Evolutionary conservation across 2,888 invertebrate species (phyloP).

Genomic region (Selenia dentaria): DNA sequence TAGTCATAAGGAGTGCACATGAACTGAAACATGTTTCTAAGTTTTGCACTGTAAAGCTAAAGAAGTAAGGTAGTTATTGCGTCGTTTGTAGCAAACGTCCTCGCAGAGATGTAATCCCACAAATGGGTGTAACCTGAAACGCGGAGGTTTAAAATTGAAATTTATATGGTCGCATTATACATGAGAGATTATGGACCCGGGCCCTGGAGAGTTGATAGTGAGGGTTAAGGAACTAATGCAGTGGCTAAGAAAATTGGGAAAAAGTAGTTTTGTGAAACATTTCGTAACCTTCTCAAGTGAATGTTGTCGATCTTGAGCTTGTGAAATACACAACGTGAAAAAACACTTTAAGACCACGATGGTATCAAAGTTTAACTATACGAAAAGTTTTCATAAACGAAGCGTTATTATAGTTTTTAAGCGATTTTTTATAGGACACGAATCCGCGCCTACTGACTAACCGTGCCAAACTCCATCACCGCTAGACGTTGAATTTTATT

Average conservation of each 20-base stretch:
- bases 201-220: slow-evolving; percentile 45
- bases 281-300: too few relatives aligned
- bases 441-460: too few relatives aligned
- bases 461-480: too few relatives aligned
- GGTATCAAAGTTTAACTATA: too few relatives aligned
- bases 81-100: slow-evolving; percentile 19
- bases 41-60: slow-evolving; percentile 15
- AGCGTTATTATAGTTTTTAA: too few relatives aligned
- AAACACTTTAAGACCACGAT: too few relatives aligned
- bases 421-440: too few relatives aligned
- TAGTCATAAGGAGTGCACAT: slow-evolving; percentile 23
- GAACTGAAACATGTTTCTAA: background rate
- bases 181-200: slow-evolving; percentile 66
- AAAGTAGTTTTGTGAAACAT: background rate
- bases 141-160: slow-evolving; percentile 81
- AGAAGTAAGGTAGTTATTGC: slow-evolving; percentile 10
- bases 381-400: too few relatives aligned
- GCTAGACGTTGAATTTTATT: too few relatives aligned
- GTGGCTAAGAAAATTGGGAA: slow-evolving; percentile 10
- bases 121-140: slow-evolving; percentile 79
- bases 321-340: too few relatives aligned
- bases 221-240: slow-evolving; percentile 19
- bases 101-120: slow-evolving; percentile 65
- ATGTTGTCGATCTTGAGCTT: too few relatives aligned
- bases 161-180: slow-evolving; percentile 81